Evolutionary conservation across 2,888 invertebrate genomes (phyloP).

Genomic region (Meloe dianella): DNA sequence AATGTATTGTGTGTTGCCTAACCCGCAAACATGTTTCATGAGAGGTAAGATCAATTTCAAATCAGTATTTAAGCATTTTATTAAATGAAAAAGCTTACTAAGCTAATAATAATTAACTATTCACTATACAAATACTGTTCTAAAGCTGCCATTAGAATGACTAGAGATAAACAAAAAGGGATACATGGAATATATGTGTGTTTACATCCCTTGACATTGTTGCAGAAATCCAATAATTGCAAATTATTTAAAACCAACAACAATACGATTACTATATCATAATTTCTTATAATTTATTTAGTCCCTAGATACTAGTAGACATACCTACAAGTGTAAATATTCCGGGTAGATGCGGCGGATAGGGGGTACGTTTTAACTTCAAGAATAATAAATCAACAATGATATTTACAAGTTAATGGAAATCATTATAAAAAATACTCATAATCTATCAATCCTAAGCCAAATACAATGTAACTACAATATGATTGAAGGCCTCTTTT

Average conservation of each 20-base stretch:
- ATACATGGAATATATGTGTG: background rate
- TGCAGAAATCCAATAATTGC: background rate
- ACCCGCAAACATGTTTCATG: too few species aligned
- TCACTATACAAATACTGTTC: background rate
- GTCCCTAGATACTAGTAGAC: too few species aligned
- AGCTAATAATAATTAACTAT: background rate
- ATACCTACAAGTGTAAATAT: slow-evolving; percentile 17
- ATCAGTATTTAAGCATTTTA: background rate
- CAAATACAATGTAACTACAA: slow-evolving; percentile 31
- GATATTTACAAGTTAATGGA: background rate
- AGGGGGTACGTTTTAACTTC: slow-evolving; percentile 18
- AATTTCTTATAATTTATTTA: background rate
- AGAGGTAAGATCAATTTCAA: background rate
- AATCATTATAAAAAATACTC: slow-evolving; percentile 27
- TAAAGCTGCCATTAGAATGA: background rate
- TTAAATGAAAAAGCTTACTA: background rate
- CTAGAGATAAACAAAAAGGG: background rate
- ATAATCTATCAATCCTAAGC: slow-evolving; percentile 22
- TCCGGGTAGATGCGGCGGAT: slow-evolving; percentile 33
- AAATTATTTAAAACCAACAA: background rate
- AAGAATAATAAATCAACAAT: slow-evolving; percentile 10
- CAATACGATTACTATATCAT: too few species aligned
- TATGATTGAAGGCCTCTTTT: slow-evolving; percentile 30
- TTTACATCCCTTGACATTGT: too few species aligned
- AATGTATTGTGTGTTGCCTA: too few species aligned